A percentile compares a stretch with the other conserved stretches of the same genome.
Conservation (phyloP, 2,888 invertebrate species). For the Leptinotarsa peninsularis region DNA sequence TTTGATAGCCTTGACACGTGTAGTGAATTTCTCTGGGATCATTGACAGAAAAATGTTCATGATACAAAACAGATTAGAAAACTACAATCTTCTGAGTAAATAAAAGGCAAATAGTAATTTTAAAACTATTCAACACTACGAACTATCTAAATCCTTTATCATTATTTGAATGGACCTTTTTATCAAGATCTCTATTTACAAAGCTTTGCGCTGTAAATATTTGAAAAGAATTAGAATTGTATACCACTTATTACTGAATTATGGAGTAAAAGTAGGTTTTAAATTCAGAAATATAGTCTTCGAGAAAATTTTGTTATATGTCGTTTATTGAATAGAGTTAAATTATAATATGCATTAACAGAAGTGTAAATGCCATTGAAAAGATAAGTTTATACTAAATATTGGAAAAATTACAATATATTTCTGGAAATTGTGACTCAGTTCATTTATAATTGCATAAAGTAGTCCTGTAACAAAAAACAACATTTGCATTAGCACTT, state of each 20-base stretch:
- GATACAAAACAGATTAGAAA: not conserved
- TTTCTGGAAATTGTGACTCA: too few species aligned
- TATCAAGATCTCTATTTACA: not conserved
- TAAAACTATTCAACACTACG: slow-evolving; percentile 8
- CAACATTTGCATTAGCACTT: too few species aligned
- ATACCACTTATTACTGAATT: not conserved
- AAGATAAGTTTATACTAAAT: too few species aligned
- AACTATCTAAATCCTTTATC: not conserved
- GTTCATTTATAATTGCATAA: too few species aligned
- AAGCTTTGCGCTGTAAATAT: not conserved
- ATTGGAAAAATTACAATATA: too few species aligned
- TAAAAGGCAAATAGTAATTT: not conserved
- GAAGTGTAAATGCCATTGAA: too few species aligned
- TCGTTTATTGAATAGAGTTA: not conserved
- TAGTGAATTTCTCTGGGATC: not conserved
- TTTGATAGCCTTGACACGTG: not conserved
- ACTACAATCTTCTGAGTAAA: slow-evolving; percentile 4
- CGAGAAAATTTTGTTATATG: not conserved
- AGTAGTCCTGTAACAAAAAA: too few species aligned
- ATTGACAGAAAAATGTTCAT: not conserved
- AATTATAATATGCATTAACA: too few species aligned
- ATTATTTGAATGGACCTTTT: not conserved
- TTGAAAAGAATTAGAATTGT: not conserved
- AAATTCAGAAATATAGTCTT: not conserved
- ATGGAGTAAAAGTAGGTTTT: not conserved